Base-by-base conservation (phyloP, 2,888 invertebrate species). In the Argyresthia albistria region DNA sequence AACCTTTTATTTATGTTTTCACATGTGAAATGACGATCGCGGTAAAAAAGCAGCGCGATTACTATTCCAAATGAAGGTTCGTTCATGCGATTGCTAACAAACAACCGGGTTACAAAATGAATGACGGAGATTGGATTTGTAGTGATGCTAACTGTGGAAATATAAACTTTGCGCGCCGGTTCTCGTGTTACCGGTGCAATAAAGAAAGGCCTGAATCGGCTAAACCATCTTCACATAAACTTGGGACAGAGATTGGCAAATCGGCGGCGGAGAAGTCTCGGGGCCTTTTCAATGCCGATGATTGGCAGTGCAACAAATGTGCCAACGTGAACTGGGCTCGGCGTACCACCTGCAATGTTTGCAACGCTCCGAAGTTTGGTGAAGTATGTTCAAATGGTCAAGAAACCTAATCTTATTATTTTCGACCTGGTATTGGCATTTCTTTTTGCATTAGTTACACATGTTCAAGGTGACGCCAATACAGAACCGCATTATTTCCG, bases 261-360 rank as follows among this genome's bases (percentile, higher is more conserved):
- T 95, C 94, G 16, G 97, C 98, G 39, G 99, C 99, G 0, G 99
- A 99, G 77, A 99, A 99, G 82, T 97, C 97, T 67, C 92, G 97
- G 63, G 98, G 98, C n/a, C 88, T 98, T 56, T 93, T 91, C 77
- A 97, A 97, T 80, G 99, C 99, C 42, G 99, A 99, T 76, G 99
- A 99, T 81, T 99, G 99, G 99, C 97, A 98, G 73, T 99, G 99
- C 80, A 97, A 96, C 80, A 98, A 98, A 78, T 99, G 99, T 87
- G 98, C 98, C n/a, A 99, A 99, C 81, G 99, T 99, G 10, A 99
- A 99, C 80, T 98, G 98, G 99, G 98, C 99, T 25, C 90, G 98
- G 58, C 90, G 99, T 53, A 94, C 93, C 69, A 96, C 95, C 53
- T 99, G 99, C 83, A 99, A 99, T 80, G 96, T 99, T 89, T 99